Base-by-base conservation (phyloP, 2,888 invertebrate species). In the Pseudeuparius sepicola region DNA sequence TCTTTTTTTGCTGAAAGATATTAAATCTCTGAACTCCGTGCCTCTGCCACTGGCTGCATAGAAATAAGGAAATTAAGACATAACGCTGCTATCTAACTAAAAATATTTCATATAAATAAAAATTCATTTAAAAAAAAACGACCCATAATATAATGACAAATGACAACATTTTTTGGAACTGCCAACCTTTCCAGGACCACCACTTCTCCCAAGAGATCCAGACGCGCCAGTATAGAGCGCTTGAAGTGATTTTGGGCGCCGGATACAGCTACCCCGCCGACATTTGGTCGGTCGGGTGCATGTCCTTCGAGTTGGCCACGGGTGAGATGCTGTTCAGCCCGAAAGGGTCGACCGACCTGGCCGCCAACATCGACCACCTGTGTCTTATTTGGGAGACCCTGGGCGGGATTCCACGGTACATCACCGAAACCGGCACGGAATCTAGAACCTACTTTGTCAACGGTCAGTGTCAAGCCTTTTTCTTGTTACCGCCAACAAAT, bases 261-360 rank as follows among this genome's bases (percentile, higher is more conserved):
- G 79, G 78, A 2, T 87, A 87, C 56, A 80, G 78, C 42, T 70
- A 78, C 40, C 76, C 83, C 29, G 85, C 86, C 29, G 87, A 87
- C 61, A 80, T 87, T 40, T 87, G 87, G 87, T 83, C 83, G 46
- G 77, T 82, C 7, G 87, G 86, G 9, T 87, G 86, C 59, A 72
- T 87, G 70, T 82, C 85, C 30, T 88, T 87, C 63, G 87, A 88
- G 59, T 58, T 88, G 51, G 84, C 83, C 6, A 86, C 85, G n/a
- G 87, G 86, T 2, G 87, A 88, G 59, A 87, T 84, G 63, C 61
- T 88, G 42, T 88, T 88, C 60, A 86, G 86, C 62, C 86, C 86
- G 11, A 76, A 78, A 39, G 78, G 81, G 5, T 56, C 57, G 12
- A 75, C 76, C 43, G 75, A 74, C 42, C 80, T 82, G 55, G 71